A percentile compares a stretch with the other conserved stretches of the same genome.
These are phyloP conservation scores for Imbricaverruca yamaguchii DNA, from an alignment of 2,888 invertebrate species.

Conservation along the genomic window DNA sequence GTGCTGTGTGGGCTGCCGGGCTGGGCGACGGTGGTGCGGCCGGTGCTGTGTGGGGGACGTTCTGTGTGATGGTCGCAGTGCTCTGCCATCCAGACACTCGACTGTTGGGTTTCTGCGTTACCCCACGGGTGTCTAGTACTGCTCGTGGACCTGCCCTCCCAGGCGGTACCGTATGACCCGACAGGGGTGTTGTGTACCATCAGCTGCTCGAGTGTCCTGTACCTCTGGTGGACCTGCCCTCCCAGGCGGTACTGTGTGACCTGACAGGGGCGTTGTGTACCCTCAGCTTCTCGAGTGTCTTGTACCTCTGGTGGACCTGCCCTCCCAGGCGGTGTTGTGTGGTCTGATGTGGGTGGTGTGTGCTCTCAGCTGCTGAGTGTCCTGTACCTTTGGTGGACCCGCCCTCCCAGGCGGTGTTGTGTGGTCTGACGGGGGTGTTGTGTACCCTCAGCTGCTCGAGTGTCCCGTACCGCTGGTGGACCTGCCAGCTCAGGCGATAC, in stretches of 20 bases:
- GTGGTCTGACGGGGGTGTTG: neutral
- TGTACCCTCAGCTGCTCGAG: neutral
- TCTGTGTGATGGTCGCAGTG: no score
- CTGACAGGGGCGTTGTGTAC: neutral
- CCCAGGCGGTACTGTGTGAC: neutral
- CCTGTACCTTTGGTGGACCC: neutral
- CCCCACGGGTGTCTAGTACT: neutral
- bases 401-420: neutral
- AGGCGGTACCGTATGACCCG: neutral
- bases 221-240: neutral
- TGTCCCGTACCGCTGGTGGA: neutral
- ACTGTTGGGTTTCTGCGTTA: no score
- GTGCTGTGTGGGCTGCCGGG: no score
- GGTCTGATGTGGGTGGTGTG: neutral
- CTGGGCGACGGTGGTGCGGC: no score
- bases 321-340: neutral
- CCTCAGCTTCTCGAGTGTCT: neutral
- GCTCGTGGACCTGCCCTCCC: neutral
- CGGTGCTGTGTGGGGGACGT: no score
- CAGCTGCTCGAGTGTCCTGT: conserved; percentile 12
- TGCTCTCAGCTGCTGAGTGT: neutral
- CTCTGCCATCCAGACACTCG: no score
- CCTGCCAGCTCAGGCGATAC: neutral
- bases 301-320: neutral
- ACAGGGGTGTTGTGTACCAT: neutral